Percentiles rank a stretch among this genome's conserved stretches.
Evolutionary conservation across 2,113 vertebrate species (phyloP).

Genomic region (Proteles cristata): DNA sequence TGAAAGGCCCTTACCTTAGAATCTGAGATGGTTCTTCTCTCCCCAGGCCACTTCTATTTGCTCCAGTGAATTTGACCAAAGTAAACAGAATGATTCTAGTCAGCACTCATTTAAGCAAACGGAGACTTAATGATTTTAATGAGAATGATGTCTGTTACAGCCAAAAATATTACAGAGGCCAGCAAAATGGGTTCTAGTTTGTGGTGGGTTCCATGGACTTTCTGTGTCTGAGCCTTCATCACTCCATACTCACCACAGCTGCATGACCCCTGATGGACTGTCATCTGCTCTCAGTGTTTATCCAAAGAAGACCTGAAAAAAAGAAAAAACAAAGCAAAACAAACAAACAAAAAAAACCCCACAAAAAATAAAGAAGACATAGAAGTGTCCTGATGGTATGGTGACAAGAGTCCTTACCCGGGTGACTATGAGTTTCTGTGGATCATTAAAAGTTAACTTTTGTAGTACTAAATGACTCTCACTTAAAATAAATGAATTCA

Average conservation of each 20-base stretch:
- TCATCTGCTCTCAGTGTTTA: neutral
- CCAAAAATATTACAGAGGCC: neutral
- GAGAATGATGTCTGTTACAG: neutral
- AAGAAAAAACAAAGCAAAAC: too few species aligned
- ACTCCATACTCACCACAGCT: neutral
- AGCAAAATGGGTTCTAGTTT: neutral
- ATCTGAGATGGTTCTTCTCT: neutral
- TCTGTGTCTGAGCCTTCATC: neutral
- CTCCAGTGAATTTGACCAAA: neutral
- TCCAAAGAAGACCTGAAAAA: neutral
- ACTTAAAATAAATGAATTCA: constrained; percentile 20
- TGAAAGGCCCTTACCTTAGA: neutral
- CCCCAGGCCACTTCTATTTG: neutral
- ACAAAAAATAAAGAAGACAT: too few species aligned
- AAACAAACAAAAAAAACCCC: too few species aligned
- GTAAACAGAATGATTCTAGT: neutral
- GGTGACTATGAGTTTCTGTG: neutral
- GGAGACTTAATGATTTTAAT: neutral
- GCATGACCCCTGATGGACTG: neutral
- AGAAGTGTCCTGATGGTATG: neutral
- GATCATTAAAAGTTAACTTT: neutral
- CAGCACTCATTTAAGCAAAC: neutral
- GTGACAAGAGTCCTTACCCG: neutral
- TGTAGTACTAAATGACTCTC: neutral
- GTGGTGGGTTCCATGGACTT: neutral